phyloP scores from a whole-genome alignment of 2,888 invertebrate genomes.

The Deilephila elpenor region DNA sequence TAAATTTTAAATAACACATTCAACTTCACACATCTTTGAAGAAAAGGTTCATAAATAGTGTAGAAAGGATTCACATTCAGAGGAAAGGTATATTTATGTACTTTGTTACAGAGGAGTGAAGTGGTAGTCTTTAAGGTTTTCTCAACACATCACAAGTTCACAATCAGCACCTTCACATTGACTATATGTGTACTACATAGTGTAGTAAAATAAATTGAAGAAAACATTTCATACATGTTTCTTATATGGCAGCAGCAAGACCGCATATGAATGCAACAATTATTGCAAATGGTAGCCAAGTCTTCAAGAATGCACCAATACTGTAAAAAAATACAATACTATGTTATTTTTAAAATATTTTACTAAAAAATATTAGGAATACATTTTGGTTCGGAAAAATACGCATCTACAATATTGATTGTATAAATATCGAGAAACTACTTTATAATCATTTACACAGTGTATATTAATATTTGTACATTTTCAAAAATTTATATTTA shows the following conservation, averaged over 20 bases:
- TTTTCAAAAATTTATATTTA: slow-evolving; percentile 49
- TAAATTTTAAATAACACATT: background rate
- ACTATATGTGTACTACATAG: slow-evolving; percentile 6
- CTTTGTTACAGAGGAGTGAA: background rate
- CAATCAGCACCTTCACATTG: slow-evolving; percentile 37
- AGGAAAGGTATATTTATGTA: background rate
- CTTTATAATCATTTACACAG: background rate
- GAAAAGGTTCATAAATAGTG: background rate
- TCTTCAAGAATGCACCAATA: slow-evolving; percentile 88
- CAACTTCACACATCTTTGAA: background rate
- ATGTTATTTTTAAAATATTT: background rate
- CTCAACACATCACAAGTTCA: background rate
- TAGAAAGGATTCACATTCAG: background rate
- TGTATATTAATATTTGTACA: background rate
- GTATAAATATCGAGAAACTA: background rate
- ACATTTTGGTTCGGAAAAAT: too few relatives aligned
- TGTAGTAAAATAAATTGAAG: background rate
- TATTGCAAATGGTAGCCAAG: slow-evolving; percentile 92
- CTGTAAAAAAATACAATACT: slow-evolving; percentile 71
- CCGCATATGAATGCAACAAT: slow-evolving; percentile 73
- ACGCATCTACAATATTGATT: background rate
- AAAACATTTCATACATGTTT: background rate
- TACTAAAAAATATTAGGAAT: too few relatives aligned
- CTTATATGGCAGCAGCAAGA: slow-evolving; percentile 65
- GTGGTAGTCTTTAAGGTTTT: background rate